Base-by-base conservation (phyloP, 2,888 invertebrate species). In the Trilocha varians region DNA sequence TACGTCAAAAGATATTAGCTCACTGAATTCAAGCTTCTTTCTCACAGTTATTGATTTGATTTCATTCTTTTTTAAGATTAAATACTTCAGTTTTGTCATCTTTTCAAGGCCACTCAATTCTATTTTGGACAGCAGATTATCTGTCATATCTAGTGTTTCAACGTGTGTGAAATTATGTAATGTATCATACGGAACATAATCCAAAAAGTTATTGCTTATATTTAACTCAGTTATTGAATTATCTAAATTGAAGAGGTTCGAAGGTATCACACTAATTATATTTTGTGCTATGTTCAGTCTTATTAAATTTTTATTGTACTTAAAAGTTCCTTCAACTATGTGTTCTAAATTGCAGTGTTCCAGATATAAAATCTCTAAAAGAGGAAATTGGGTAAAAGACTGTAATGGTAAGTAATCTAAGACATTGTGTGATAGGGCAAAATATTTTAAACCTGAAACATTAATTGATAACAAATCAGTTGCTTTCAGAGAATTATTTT, bases 371-470 rank as follows among this genome's bases (percentile, higher is more conserved):
- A 90, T 87, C 70, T 93, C 94, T 55, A 96, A 80, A 2, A 93
- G 92, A 6, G 94, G 93, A 46, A 96, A 78, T 38, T 92, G 92
- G 53, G 90, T 89, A 52, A 95, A 88, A 16, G 93, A 91, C 43
- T 90, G 88, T 3, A 88, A 84, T 48, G 90, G 90, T 46, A 94
- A 88, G 59, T 88, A 89, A 53, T 91, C 91, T 48, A 96, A 90
- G 66, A 95, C 93, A 70, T 96, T 96, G 54, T 90, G 88, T 3
- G 94, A 93, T 36, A 94, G 77, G 53, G 90, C 89, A 42, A 96
- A 80, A 17, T 90, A 88, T 51, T 93, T 87, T 52, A 95, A 73
- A 13, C 93, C 93, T 3, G 93, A 91, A 49, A 94, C 90, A 62
- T 93, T 92, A 38, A 95, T 80, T 46, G 91, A 89, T 43, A 89